Evolutionary conservation across 2,888 invertebrate genomes (phyloP).

Genomic region (Tribolium freemani): DNA sequence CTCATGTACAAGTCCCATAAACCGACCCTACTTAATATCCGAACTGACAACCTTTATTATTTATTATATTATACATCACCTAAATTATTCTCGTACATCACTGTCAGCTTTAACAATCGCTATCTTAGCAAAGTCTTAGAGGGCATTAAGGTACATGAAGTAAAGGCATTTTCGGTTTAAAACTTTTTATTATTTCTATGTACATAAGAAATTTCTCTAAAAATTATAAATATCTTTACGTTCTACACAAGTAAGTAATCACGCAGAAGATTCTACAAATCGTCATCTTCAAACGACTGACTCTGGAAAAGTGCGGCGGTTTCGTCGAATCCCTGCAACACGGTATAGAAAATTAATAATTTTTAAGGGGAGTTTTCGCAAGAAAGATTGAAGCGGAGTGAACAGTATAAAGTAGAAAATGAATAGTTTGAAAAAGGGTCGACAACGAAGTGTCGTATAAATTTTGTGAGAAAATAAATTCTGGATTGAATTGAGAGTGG

Average conservation of each 20-base stretch:
- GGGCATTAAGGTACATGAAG: conserved; percentile 29
- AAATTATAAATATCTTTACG: conserved; percentile 22
- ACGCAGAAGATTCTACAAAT: not conserved
- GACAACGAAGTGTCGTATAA: conserved; percentile 55
- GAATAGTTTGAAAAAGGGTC: conserved; percentile 47
- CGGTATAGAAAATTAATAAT: conserved; percentile 28
- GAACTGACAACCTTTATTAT: conserved; percentile 61
- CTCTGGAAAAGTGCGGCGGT: conserved; percentile 57
- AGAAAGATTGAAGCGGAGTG: conserved; percentile 36
- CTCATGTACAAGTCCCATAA: conserved; percentile 49
- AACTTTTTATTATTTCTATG: conserved; percentile 17
- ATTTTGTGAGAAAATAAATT: conserved; percentile 61
- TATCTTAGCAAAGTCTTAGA: conserved; percentile 39
- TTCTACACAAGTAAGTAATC: conserved; percentile 34
- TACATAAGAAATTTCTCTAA: conserved; percentile 12
- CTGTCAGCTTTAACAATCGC: conserved; percentile 56
- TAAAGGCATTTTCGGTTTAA: conserved; percentile 16
- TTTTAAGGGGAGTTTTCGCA: conserved; percentile 13
- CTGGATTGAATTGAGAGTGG: conserved; percentile 60
- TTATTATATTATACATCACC: conserved; percentile 61
- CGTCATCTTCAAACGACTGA: conserved; percentile 45
- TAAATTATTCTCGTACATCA: conserved; percentile 60
- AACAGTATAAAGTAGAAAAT: conserved; percentile 46
- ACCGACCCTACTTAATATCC: conserved; percentile 58
- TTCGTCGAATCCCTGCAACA: conserved; percentile 59